These are phyloP conservation scores for Dryadula phaetusa DNA, from an alignment of 2,888 invertebrate species.

Conservation along the genomic window DNA sequence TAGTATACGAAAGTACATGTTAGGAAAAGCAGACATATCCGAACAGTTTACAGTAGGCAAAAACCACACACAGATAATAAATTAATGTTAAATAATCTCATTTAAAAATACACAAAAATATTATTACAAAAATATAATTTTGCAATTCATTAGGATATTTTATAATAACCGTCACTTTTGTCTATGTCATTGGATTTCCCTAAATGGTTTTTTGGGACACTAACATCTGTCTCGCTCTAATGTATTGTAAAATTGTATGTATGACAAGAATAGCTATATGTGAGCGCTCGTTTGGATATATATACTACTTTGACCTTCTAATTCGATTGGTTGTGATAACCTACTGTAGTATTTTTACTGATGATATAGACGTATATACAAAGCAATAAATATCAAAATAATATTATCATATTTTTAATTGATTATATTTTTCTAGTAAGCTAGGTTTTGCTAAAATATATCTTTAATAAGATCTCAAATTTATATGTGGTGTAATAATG, in stretches of 20 bases:
- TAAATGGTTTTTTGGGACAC: constrained; percentile 26
- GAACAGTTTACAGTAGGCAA: too few species aligned
- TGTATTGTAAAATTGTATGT: background rate
- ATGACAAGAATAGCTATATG: background rate
- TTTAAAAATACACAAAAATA: background rate
- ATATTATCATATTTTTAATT: too few species aligned
- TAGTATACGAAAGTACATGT: too few species aligned
- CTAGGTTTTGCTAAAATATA: too few species aligned
- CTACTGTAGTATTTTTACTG: constrained; percentile 9
- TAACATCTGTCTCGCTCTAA: background rate
- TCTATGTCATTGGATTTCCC: constrained; percentile 19
- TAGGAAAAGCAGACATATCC: too few species aligned
- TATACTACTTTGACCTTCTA: constrained; percentile 18
- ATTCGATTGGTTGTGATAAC: constrained; percentile 1
- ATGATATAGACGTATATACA: background rate
- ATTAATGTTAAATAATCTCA: too few species aligned
- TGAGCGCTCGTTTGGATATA: background rate
- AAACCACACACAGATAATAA: too few species aligned
- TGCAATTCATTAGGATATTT: background rate
- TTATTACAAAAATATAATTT: background rate
- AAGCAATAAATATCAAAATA: too few species aligned
- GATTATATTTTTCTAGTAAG: too few species aligned
- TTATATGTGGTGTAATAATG: too few species aligned
- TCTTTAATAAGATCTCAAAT: too few species aligned
- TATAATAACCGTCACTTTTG: constrained; percentile 14